Base-by-base conservation (phyloP, 2,113 vertebrate species). In the Eudyptes chrysolophus region DNA sequence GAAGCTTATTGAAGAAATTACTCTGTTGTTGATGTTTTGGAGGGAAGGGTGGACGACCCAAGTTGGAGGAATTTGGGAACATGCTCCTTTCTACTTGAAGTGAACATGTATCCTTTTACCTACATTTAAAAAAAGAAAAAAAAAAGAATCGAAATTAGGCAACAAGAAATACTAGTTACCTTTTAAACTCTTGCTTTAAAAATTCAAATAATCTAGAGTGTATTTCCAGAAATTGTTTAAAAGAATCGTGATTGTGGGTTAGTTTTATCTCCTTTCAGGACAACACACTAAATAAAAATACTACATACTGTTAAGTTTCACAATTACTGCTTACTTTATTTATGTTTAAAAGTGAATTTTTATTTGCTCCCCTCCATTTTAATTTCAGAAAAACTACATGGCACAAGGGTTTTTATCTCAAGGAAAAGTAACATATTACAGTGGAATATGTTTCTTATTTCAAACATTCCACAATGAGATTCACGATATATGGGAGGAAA, bases 21-120 rank as follows among this genome's bases (percentile, higher is more conserved):
- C 58, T 94, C 38, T 76, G 82, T 16, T 95, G 98, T 27, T 97
- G 98, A 68, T 83, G 84, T 69, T 96, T 97, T 92, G 95, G 96
- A 80, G 75, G 84, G 77, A 98, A 98, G 86, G 98, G 96, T 83
- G 97, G 97, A 94, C 54, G 76, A 97, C 98, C 94, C 98, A 98
- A 85, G 86, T 74, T 98, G 80, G 97, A 97, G 86, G 97, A 97
- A 90, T 98, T 98, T 95, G 98, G 98, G 97, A 98, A 99, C 99
- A 99, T 99, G 86, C 94, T 99, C 96, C 93, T 97, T 97, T 96
- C 94, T 94, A 90, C 97, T 93, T 84, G 94, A 97, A 84, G 93
- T 84, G 75, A 98, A 97, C 98, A 99, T 99, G 96, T 98, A 98
- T 96, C 93, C 95, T 96, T 95, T 77, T 38, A 95, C 88, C 98